Evolutionary conservation across 23 tunicate species (phyloP), one percentile per base, ranked within the genome.

Genomic region (Phallusia fumigata): DNA sequence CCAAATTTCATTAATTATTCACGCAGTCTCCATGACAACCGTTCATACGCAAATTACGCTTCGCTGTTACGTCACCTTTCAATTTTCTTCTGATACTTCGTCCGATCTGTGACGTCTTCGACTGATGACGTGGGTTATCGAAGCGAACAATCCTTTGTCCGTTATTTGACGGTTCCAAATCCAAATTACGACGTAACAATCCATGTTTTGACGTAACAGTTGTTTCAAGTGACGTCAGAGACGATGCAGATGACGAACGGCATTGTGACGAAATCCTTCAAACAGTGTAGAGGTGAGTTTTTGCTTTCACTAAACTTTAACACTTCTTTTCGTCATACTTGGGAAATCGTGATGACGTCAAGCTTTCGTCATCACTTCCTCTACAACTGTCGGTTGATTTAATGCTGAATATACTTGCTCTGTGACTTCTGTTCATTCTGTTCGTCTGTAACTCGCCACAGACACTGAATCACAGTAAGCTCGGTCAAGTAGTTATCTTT

Each of bases 301-400:
- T 40, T 10, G 47, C 47, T 40, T 40, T 40, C 10, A 40, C 47
- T 3, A 40, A 40, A 40, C 47, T 40, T 40, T 10, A 10, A 40
- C 16, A 51, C 69, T 6, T 13, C 8, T 1, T 58, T 58, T 58
- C 16, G 28, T 21, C 69, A 3, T 58, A 58, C 69, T 58, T 58
- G 16, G 69, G 69, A 58, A 58, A 58, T 13, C 69, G 11, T 11
- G 3, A 58, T 58, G 69, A 58, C 69, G 69, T 58, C 11, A 58
- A 11, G 28, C 69, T 58, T 58, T 58, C 69, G 69, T 58, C 69
- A 58, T 58, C 69, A 58, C 69, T 58, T 58, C 69, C 69, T 13
- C 69, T 58, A 16, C 69, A 58, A 13, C 69, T 58, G 69, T 58
- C 69, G 3, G 69, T 58, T 5, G 69, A 58, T 58, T 58, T 58